Conservation (phyloP, 2,888 invertebrate genomes). For the Torymus auratus region DNA sequence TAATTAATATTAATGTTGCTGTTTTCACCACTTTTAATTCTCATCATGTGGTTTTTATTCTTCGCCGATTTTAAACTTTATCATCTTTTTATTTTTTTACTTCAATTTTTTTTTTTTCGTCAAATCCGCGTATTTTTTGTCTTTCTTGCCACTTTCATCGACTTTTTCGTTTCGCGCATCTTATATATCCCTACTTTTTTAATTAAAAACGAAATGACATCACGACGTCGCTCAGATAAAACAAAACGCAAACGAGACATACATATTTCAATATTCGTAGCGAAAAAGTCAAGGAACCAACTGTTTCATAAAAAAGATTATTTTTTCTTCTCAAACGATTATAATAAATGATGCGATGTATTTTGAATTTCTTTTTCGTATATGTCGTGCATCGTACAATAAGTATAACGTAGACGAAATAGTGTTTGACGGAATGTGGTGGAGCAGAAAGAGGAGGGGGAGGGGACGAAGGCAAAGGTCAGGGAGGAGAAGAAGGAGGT, state of each 20-base stretch:
- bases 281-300: slow-evolving; percentile 55
- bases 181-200: slow-evolving; percentile 48
- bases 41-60: slow-evolving; percentile 66
- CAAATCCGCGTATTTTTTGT: slow-evolving; percentile 52
- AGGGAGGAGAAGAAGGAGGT: slow-evolving; percentile 45
- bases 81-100: slow-evolving; percentile 59
- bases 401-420: slow-evolving; percentile 46
- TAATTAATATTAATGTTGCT: slow-evolving; percentile 75
- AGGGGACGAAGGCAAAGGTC: no score
- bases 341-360: slow-evolving; percentile 46
- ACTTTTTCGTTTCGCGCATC: slow-evolving; percentile 62
- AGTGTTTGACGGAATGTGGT: slow-evolving; percentile 31
- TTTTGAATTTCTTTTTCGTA: slow-evolving; percentile 31
- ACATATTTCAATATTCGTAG: slow-evolving; percentile 53
- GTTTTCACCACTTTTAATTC: slow-evolving; percentile 73
- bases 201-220: slow-evolving; percentile 49
- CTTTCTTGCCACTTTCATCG: slow-evolving; percentile 48
- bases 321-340: slow-evolving; percentile 37
- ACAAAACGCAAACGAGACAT: slow-evolving; percentile 52
- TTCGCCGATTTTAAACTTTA: slow-evolving; percentile 65
- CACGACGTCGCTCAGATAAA: slow-evolving; percentile 48
- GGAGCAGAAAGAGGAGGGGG: slow-evolving; percentile 17
- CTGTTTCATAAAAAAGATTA: slow-evolving; percentile 49
- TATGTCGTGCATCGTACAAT: slow-evolving; percentile 54
- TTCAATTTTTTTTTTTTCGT: slow-evolving; percentile 24